Percentiles rank a stretch among this genome's conserved stretches.
Conservation (phyloP, 2,113 vertebrate species). For the Chaetodon trifascialis region DNA sequence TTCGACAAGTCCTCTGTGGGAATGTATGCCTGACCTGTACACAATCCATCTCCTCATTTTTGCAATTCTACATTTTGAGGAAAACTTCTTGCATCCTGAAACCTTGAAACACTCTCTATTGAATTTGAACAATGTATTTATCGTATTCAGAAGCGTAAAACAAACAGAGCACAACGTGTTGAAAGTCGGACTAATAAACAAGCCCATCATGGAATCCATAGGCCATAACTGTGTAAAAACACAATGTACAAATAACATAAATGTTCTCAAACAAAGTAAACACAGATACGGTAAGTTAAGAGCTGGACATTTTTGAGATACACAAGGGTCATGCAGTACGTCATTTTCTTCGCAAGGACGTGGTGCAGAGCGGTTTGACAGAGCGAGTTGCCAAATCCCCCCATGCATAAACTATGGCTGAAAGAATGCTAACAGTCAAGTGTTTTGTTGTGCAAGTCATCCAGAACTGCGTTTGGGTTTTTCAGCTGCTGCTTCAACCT, state of each 20-base stretch:
- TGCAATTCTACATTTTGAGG: constrained; percentile 30
- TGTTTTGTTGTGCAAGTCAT: constrained; percentile 49
- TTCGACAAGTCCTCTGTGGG: constrained; percentile 37
- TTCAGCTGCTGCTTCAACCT: constrained; percentile 34
- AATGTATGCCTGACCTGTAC: constrained; percentile 39
- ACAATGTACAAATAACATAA: constrained; percentile 61
- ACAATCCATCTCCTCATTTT: constrained; percentile 58
- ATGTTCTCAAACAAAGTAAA: constrained; percentile 75
- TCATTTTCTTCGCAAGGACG: constrained; percentile 51
- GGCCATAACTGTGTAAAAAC: constrained; percentile 46
- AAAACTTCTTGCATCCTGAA: constrained; percentile 41
- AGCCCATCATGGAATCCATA: constrained; percentile 40
- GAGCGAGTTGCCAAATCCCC: constrained; percentile 51
- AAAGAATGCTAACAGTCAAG: constrained; percentile 78
- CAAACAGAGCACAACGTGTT: constrained; percentile 62
- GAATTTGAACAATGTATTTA: constrained; percentile 55
- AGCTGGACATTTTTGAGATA: constrained; percentile 54
- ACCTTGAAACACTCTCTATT: constrained; percentile 28
- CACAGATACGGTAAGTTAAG: constrained; percentile 60
- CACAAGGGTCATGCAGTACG: constrained; percentile 53
- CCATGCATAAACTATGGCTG: constrained; percentile 69
- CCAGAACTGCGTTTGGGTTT: constrained; percentile 41
- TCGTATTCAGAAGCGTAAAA: constrained; percentile 39
- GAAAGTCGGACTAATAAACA: constrained; percentile 62
- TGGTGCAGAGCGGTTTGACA: constrained; percentile 61